Base-by-base conservation (phyloP, 2,888 invertebrate species). In the Amphimallon solstitiale region DNA sequence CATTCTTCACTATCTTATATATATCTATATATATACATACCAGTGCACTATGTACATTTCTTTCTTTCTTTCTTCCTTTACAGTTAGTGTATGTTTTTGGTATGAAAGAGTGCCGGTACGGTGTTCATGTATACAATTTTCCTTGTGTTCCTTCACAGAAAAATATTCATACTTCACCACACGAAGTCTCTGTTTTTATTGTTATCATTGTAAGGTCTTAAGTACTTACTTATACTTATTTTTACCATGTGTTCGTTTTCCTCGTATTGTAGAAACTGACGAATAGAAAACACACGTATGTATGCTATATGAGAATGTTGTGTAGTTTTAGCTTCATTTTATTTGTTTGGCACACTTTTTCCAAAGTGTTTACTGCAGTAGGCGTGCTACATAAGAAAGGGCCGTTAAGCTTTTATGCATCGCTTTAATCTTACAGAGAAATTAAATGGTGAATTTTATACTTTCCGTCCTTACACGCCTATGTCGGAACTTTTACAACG, bases 181-280 rank as follows among this genome's bases (percentile, higher is more conserved):
- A 35, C 4, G 35, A 35, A 51, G 51, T 15, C 35, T 51, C 51
- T 12, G 35, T 51, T 51, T 51, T 51, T 51, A 51, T 51, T 51
- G 34, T 29, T 15, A 51, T 51, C 51, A 51, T 51, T 51, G 51
- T 51, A 35, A 34, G n/a, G 34, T 17, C 34, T 35, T 51, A 51
- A 51, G 51, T 35, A 35, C 51, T 51, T 51, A 35, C 35, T 51
- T 51, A 35, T 51, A 35, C 17, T 35, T 35, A 51, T 51, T 51
- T 51, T 51, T 49, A 29, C 48, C 23, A 49, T 49, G 29, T 49
- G 48, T 12, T 23, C 48, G 29, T 14, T 49, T 49, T 23, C 48
- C 48, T 29, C 29, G 14, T 29, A 49, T 12, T 23, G 23, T 23
- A 23, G 23, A 49, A 12, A n/a, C 40, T 14, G 6, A 49, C 12